These are phyloP conservation scores for Sminthurides aquaticus DNA, from an alignment of 2,888 invertebrate genomes.

Conservation along the genomic window DNA sequence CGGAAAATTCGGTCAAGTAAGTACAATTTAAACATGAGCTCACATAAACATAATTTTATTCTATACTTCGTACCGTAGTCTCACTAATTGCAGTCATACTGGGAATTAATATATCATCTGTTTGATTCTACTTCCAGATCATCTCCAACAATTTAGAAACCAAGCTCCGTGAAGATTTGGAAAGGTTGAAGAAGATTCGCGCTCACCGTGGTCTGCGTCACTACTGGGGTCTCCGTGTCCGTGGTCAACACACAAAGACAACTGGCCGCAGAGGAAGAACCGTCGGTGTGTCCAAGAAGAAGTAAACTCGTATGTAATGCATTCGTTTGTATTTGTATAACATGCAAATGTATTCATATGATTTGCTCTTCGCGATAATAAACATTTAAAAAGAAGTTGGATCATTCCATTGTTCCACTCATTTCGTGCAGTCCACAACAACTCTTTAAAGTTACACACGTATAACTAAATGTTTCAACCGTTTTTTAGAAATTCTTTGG, in stretches of 20 bases:
- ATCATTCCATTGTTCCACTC: not conserved
- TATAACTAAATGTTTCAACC: too few species aligned
- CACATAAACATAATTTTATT: not conserved
- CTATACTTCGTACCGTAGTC: too few species aligned
- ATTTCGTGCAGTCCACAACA: too few species aligned
- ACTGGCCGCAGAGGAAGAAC: slow-evolving; percentile 99
- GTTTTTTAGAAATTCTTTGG: too few species aligned
- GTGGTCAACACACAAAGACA: slow-evolving; percentile 99
- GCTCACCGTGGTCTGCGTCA: slow-evolving; percentile 98
- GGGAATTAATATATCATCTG: too few species aligned
- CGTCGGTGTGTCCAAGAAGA: slow-evolving; percentile 99
- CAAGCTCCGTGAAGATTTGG: slow-evolving; percentile 98
- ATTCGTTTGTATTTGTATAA: not conserved
- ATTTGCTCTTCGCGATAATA: not conserved
- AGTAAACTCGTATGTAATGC: slow-evolving; percentile 58
- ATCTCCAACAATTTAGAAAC: slow-evolving; percentile 87
- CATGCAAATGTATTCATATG: slow-evolving; percentile 7
- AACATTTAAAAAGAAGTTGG: not conserved
- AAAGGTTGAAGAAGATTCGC: slow-evolving; percentile 97
- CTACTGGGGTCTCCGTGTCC: slow-evolving; percentile 98
- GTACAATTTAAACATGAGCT: slow-evolving; percentile 19
- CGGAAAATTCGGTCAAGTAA: slow-evolving; percentile 88
- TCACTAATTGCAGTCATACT: too few species aligned
- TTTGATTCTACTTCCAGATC: slow-evolving; percentile 67
- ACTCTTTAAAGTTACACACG: too few species aligned